Conservation (phyloP, 2,113 vertebrate species). For the Sapajus apella region DNA sequence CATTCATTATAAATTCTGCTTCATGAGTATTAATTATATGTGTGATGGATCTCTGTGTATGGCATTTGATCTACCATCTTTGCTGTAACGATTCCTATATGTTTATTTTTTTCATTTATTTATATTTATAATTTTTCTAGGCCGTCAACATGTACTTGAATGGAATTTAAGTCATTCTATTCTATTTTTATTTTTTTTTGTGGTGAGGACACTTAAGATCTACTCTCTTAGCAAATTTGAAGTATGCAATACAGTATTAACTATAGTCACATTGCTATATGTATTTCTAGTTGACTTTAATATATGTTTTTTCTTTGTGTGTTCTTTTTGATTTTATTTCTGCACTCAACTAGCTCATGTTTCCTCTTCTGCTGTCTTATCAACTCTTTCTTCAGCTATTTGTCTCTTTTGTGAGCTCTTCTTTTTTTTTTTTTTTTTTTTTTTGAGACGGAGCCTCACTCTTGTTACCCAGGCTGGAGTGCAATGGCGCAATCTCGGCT, state of each 20-base stretch:
- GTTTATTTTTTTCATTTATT: background rate
- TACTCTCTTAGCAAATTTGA: background rate
- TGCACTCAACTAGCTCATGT: background rate
- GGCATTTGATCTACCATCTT: background rate
- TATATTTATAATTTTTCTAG: background rate
- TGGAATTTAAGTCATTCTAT: slow-evolving; percentile 26
- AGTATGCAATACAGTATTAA: background rate
- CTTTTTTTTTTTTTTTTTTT: background rate
- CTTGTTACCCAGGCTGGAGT: no score
- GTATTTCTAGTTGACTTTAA: background rate
- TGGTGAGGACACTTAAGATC: background rate
- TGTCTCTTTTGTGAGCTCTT: background rate
- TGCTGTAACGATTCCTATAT: background rate
- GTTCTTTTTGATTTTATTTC: background rate
- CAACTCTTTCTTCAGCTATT: background rate
- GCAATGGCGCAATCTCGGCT: no score
- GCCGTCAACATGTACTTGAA: background rate
- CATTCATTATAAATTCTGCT: slow-evolving; percentile 1
- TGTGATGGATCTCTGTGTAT: background rate
- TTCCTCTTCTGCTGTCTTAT: background rate
- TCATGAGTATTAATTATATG: background rate
- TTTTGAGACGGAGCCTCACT: no score
- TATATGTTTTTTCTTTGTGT: background rate
- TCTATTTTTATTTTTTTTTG: background rate
- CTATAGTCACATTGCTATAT: background rate